Percentiles rank a stretch among this genome's conserved stretches.
Evolutionary conservation across 2,888 invertebrate species (phyloP).

Genomic region (Hartigia nigra): DNA sequence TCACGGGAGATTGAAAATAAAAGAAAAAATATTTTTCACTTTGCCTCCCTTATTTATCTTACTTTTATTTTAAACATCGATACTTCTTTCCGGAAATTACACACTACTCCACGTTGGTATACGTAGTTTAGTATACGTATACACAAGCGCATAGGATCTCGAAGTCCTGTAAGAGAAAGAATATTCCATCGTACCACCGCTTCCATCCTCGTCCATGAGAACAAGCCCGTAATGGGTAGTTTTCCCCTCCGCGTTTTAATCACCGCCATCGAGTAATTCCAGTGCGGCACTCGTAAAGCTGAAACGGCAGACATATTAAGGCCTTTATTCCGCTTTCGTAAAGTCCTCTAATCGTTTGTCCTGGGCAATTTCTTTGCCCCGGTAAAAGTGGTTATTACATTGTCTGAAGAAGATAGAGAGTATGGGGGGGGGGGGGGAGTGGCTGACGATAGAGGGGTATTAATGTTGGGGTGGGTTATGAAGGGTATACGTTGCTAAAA

Average conservation of each 20-base stretch:
- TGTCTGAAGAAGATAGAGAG: slow-evolving; percentile 31
- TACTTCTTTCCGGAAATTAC: not conserved
- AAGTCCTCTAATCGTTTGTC: slow-evolving; percentile 21
- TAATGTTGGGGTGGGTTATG: not conserved
- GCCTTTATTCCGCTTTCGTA: slow-evolving; percentile 9
- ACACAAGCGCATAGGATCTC: not conserved
- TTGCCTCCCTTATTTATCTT: not conserved
- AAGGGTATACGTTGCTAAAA: not conserved
- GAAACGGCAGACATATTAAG: not conserved
- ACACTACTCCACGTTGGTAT: not conserved
- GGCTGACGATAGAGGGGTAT: not conserved
- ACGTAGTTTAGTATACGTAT: not conserved
- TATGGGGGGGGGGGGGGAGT: not conserved
- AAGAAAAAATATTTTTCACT: not conserved
- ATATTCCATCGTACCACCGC: not conserved
- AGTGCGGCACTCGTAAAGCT: slow-evolving; percentile 6
- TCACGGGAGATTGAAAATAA: not conserved
- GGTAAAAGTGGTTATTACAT: slow-evolving; percentile 41
- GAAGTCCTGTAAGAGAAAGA: not conserved
- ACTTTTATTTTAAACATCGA: not conserved
- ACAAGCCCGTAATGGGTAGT: slow-evolving; percentile 1
- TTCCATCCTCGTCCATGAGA: not conserved
- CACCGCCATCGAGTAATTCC: slow-evolving; percentile 6
- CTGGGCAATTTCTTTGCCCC: slow-evolving; percentile 30
- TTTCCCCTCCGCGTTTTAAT: slow-evolving; percentile 5